Conservation (phyloP, 2,113 vertebrate species). For the Pelvicachromis taeniatus region DNA sequence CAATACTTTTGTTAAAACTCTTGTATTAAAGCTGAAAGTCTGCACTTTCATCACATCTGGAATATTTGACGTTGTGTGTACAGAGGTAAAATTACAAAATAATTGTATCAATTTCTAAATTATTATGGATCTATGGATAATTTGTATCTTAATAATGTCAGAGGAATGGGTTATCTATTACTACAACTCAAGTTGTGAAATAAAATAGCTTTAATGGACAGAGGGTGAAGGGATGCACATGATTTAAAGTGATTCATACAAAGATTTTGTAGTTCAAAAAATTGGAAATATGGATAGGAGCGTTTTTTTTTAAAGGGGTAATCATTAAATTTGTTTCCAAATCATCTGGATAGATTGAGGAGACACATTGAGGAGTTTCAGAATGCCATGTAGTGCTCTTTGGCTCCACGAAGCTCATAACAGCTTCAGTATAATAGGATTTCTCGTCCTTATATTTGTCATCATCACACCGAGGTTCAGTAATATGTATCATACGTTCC, state of each 20-base stretch:
- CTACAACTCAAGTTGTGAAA: no score
- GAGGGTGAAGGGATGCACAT: neutral
- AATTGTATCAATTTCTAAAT: neutral
- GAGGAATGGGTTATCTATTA: no score
- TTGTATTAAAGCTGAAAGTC: neutral
- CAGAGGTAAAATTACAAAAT: neutral
- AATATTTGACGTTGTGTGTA: neutral
- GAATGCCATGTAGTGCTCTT: neutral
- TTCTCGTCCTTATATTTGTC: neutral
- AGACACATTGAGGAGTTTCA: neutral
- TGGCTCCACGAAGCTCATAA: accelerated
- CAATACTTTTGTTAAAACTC: neutral
- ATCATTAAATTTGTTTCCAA: neutral
- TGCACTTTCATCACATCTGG: neutral
- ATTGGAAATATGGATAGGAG: neutral
- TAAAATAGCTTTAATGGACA: neutral
- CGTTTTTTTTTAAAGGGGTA: neutral
- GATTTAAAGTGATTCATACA: neutral
- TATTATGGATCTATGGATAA: neutral
- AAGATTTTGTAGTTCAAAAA: neutral
- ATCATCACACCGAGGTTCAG: neutral
- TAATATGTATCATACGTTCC: neutral
- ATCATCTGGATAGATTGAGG: neutral
- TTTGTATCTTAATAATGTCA: neutral
- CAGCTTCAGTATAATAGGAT: neutral